Conservation (phyloP, 2,113 vertebrate species). For the Lepisosteus oculatus region DNA sequence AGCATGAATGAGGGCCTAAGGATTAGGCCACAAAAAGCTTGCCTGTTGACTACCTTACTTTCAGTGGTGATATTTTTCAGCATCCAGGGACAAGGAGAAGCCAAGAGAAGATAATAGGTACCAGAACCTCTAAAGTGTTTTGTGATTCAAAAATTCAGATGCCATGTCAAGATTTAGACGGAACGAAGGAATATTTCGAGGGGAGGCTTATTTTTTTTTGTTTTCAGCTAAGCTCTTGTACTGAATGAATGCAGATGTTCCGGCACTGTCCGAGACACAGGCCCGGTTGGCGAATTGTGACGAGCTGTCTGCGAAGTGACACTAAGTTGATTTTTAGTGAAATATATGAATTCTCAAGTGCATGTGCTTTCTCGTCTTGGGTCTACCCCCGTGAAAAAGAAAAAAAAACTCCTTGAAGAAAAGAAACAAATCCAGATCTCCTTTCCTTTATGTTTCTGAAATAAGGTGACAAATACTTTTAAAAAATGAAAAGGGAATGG, state of each 20-base stretch:
- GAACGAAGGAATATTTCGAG: slow-evolving; percentile 76
- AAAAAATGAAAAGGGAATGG: background rate
- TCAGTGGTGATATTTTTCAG: slow-evolving; percentile 67
- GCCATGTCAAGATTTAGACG: slow-evolving; percentile 78
- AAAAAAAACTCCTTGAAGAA: background rate
- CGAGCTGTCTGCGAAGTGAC: slow-evolving; percentile 79
- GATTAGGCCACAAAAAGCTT: slow-evolving; percentile 77
- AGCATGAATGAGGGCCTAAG: slow-evolving; percentile 77
- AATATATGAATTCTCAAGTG: background rate
- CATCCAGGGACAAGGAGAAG: slow-evolving; percentile 64
- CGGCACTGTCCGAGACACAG: slow-evolving; percentile 77
- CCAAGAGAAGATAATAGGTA: slow-evolving; percentile 77
- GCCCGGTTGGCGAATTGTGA: slow-evolving; percentile 76
- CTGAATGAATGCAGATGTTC: slow-evolving; percentile 98
- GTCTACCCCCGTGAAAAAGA: too few species aligned
- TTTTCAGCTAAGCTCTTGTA: slow-evolving; percentile 80
- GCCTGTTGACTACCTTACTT: slow-evolving; percentile 73
- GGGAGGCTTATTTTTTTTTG: slow-evolving; percentile 77
- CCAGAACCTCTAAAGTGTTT: slow-evolving; percentile 80
- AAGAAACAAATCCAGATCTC: background rate
- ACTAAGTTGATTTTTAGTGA: slow-evolving; percentile 64
- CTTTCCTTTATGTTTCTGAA: background rate
- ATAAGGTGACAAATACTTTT: background rate
- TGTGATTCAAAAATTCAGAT: slow-evolving; percentile 86
- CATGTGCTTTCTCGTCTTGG: background rate